A percentile compares a stretch with the other conserved stretches of the same genome.
These are phyloP conservation scores for Percopsis omiscomaycus DNA, from an alignment of 2,797 vertebrate genomes.

Conservation along the genomic window DNA sequence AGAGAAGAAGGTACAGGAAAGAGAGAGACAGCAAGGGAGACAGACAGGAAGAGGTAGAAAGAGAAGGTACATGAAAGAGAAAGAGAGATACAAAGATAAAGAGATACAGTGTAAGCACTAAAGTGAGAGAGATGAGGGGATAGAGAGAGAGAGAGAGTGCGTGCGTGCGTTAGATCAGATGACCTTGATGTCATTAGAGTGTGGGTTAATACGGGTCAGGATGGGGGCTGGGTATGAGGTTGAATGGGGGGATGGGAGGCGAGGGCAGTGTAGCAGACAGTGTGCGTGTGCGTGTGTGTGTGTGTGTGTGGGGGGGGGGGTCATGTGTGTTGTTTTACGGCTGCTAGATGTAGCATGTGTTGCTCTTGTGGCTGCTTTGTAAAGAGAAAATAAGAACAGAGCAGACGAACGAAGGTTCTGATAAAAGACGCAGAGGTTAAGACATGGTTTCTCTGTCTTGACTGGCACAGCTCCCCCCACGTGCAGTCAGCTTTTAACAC, in stretches of 20 bases:
- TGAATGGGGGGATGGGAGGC: constrained; percentile 38
- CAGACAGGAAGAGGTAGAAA: neutral
- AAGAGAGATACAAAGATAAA: neutral
- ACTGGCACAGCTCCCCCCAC: constrained; percentile 3
- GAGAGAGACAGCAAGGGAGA: constrained; percentile 1
- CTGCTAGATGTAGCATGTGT: neutral
- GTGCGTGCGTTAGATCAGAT: constrained; percentile 57
- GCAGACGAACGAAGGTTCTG: too few relatives aligned
- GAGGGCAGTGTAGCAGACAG: constrained; percentile 17
- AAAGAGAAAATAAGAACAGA: neutral
- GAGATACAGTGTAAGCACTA: neutral
- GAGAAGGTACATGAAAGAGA: neutral
- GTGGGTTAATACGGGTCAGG: constrained; percentile 40
- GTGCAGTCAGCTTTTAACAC: constrained; percentile 3
- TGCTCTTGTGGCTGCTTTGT: neutral
- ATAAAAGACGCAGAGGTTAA: neutral
- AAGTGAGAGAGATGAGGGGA: constrained; percentile 1
- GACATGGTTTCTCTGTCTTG: neutral
- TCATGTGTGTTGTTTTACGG: constrained; percentile 30
- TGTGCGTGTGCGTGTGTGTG: too few relatives aligned
- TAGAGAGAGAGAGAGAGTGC: neutral
- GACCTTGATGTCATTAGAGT: constrained; percentile 73
- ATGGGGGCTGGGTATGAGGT: constrained; percentile 45
- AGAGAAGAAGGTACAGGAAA: neutral
- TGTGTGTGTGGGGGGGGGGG: neutral